Percentiles rank a stretch among this genome's conserved stretches.
These are phyloP conservation scores for Caenorhabditis panamensis DNA, from an alignment of 2,888 invertebrate genomes.

Conservation along the genomic window DNA sequence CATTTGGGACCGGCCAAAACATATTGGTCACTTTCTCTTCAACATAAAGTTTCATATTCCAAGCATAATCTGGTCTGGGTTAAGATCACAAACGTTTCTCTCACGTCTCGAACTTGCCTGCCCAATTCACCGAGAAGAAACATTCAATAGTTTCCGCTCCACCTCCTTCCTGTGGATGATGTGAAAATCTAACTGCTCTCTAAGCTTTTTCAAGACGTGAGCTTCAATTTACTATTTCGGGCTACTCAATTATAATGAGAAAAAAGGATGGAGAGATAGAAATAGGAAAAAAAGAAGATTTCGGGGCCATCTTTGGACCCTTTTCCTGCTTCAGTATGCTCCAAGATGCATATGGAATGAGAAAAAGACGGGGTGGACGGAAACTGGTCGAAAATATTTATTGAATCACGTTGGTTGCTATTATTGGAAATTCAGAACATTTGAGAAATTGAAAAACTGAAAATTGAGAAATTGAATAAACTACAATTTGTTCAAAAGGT, in stretches of 20 bases:
- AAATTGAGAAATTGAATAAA: slow-evolving; percentile 1
- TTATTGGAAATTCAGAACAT: too few relatives aligned
- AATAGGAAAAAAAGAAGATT: background rate
- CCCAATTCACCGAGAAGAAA: slow-evolving; percentile 14
- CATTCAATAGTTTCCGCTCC: slow-evolving; percentile 15
- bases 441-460: background rate
- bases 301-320: background rate
- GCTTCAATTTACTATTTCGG: too few relatives aligned
- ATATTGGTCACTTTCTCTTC: too few relatives aligned
- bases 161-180: background rate
- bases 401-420: background rate
- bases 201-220: slow-evolving; percentile 1
- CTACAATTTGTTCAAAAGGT: background rate
- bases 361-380: background rate
- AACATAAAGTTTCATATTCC: too few relatives aligned
- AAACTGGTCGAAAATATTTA: slow-evolving; percentile 16
- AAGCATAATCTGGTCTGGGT: too few relatives aligned
- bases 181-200: slow-evolving; percentile 15
- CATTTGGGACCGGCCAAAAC: slow-evolving; percentile 1
- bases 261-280: slow-evolving; percentile 10
- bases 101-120: too few relatives aligned
- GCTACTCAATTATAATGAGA: slow-evolving; percentile 34
- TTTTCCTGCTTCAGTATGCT: background rate
- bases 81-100: too few relatives aligned
- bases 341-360: slow-evolving; percentile 12